Evolutionary conservation across 2,888 invertebrate species (phyloP).

Genomic region (Metallyticus violacea): DNA sequence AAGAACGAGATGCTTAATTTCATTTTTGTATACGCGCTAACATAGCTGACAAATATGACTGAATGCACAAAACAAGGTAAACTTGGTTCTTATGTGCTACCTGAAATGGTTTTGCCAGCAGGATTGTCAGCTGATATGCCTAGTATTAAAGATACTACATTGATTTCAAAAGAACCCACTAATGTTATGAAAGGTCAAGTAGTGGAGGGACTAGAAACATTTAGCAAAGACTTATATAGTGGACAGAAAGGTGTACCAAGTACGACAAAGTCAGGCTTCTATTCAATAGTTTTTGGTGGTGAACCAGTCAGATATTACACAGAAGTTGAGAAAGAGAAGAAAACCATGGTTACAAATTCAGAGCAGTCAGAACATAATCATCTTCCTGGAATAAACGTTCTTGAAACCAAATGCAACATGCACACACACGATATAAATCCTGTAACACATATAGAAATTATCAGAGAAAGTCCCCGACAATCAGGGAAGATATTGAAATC

Average conservation of each 20-base stretch:
- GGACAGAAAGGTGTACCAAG: no score
- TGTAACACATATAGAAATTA: constrained; percentile 31
- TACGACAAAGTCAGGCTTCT: neutral
- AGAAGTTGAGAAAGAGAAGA: neutral
- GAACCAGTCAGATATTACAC: neutral
- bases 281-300: neutral
- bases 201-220: neutral
- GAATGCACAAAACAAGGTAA: no score
- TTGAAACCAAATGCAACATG: neutral
- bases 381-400: neutral
- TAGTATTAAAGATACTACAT: neutral
- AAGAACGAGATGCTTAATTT: no score
- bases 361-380: no score
- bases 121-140: neutral
- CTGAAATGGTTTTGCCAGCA: neutral
- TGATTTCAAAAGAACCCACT: neutral
- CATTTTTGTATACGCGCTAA: no score
- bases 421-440: neutral
- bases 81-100: neutral
- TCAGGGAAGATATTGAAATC: neutral
- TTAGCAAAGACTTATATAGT: no score
- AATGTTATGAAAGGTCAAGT: neutral
- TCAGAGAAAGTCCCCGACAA: neutral
- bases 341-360: neutral
- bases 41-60: no score